phyloP scores from a whole-genome alignment of 2,797 vertebrate genomes.

The Anomalospiza imberbis region DNA sequence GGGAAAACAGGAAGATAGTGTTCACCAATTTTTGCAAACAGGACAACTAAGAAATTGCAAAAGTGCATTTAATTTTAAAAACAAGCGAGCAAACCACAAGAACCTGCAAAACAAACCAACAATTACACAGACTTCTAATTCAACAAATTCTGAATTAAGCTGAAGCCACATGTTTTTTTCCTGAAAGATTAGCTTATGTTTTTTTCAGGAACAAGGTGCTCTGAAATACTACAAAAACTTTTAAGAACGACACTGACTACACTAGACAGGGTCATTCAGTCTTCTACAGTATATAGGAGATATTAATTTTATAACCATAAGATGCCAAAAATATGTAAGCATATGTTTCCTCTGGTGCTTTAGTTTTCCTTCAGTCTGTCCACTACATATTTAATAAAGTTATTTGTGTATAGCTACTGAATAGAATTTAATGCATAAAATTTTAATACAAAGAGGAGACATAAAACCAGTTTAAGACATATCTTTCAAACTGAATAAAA shows the following conservation, averaged over 20 bases:
- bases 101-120: accelerated
- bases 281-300: neutral
- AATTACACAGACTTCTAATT: neutral
- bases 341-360: neutral
- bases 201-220: neutral
- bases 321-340: neutral
- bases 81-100: neutral
- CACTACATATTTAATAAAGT: neutral
- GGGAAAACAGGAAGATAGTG: neutral
- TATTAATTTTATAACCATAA: neutral
- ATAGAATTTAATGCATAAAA: neutral
- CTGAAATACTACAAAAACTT: neutral
- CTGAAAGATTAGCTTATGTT: neutral
- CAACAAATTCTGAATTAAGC: neutral
- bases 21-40: neutral
- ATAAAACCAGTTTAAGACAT: neutral
- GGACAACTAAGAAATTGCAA: neutral
- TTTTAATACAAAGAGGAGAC: neutral
- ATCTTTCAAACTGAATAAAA: neutral
- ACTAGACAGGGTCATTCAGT: neutral
- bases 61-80: neutral
- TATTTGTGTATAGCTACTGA: neutral
- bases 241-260: neutral
- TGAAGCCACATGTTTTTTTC: neutral
- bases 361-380: neutral